Conservation (phyloP, 2,888 invertebrate species). For the Eledona agricola region DNA sequence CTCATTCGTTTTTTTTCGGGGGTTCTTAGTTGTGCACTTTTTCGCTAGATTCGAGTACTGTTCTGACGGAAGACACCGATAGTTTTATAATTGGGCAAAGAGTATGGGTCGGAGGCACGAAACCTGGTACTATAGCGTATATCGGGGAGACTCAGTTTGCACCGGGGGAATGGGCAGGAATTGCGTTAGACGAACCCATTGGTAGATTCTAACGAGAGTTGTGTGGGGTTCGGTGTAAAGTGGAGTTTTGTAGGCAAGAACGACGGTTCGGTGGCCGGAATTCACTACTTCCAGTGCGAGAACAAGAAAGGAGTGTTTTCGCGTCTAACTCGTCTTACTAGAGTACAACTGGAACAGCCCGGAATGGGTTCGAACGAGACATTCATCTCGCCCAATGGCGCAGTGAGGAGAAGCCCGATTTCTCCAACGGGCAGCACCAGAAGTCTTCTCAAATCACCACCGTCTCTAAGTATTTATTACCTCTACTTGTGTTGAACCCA, state of each 20-base stretch:
- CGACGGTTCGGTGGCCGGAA: conserved; percentile 93
- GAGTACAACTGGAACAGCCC: conserved; percentile 71
- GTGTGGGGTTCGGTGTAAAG: neutral
- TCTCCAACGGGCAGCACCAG: conserved; percentile 57
- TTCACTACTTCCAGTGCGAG: conserved; percentile 93
- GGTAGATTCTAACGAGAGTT: conserved; percentile 68
- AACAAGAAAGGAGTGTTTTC: conserved; percentile 94
- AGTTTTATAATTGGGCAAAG: conserved; percentile 95
- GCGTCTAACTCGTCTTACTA: conserved; percentile 83
- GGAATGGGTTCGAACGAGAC: conserved; percentile 54
- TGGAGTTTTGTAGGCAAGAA: conserved; percentile 81
- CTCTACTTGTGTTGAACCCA: no score
- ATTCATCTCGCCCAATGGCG: conserved; percentile 54
- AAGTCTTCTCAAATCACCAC: conserved; percentile 52
- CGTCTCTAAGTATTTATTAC: conserved; percentile 54
- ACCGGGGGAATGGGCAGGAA: conserved; percentile 97
- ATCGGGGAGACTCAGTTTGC: conserved; percentile 97
- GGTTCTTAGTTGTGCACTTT: no score
- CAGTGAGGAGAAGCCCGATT: conserved; percentile 53
- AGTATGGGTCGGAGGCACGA: conserved; percentile 92
- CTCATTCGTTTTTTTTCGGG: conserved; percentile 10
- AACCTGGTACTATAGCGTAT: conserved; percentile 92
- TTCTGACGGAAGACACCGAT: conserved; percentile 89
- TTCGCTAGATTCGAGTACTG: conserved; percentile 80
- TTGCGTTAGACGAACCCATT: conserved; percentile 93